phyloP scores from a whole-genome alignment of 2,797 vertebrate species.

The Pagetopsis macropterus region DNA sequence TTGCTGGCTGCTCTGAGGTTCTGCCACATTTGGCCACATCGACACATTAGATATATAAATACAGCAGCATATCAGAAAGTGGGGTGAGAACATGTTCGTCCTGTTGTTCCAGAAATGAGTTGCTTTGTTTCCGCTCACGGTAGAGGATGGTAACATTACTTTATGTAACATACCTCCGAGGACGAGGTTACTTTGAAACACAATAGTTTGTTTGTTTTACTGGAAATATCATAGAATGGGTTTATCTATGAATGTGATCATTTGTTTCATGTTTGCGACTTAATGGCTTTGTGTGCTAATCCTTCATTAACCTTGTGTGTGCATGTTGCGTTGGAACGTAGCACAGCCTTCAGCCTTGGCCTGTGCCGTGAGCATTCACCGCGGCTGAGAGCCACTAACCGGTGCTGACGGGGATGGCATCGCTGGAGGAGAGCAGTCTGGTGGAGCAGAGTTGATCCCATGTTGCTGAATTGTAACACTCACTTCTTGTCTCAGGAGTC shows the following conservation, averaged over 20 bases:
- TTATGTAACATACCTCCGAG: background rate
- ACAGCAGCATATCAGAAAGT: constrained; percentile 37
- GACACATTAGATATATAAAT: constrained; percentile 40
- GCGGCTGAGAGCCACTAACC: constrained; percentile 46
- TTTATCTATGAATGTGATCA: background rate
- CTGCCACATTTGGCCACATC: constrained; percentile 44
- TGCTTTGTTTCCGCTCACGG: constrained; percentile 12
- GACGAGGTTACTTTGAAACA: constrained; percentile 10
- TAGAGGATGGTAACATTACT: background rate
- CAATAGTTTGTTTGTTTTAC: background rate
- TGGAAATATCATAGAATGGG: background rate
- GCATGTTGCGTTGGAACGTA: constrained; percentile 45
- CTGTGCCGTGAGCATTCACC: constrained; percentile 34
- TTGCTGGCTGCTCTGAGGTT: constrained; percentile 64
- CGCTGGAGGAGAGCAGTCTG: background rate
- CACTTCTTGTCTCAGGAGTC: constrained; percentile 81
- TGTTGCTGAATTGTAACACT: constrained; percentile 8
- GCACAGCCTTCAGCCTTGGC: constrained; percentile 36
- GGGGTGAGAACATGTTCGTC: background rate
- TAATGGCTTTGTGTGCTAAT: constrained; percentile 20
- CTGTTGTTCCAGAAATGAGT: background rate
- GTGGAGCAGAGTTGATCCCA: background rate
- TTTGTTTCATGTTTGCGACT: background rate
- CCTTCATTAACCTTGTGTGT: constrained; percentile 37
- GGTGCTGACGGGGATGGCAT: constrained; percentile 16